These are phyloP conservation scores for Corythucha ciliata DNA, from an alignment of 2,888 invertebrate species.

Conservation along the genomic window DNA sequence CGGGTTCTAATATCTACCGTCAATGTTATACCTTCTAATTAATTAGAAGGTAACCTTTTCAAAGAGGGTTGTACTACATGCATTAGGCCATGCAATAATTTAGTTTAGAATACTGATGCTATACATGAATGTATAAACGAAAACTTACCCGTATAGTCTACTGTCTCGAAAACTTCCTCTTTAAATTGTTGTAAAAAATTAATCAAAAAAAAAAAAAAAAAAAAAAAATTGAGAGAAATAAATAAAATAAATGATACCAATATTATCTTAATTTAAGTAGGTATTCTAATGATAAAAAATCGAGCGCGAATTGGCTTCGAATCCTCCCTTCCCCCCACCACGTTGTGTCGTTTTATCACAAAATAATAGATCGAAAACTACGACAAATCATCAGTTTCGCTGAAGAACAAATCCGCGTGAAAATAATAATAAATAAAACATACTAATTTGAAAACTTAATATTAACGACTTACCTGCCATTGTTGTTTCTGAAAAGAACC, in stretches of 20 bases:
- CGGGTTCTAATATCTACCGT: not conserved
- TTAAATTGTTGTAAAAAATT: conserved; percentile 31
- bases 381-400: conserved; percentile 4
- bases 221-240: conserved; percentile 23
- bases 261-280: not conserved
- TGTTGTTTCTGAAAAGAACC: conserved; percentile 81
- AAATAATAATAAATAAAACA: conserved; percentile 19
- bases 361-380: not conserved
- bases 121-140: too few species aligned
- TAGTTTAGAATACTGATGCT: not conserved
- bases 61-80: conserved; percentile 5
- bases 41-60: not conserved
- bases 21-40: not conserved
- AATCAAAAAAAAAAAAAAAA: conserved; percentile 28
- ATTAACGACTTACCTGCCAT: conserved; percentile 64
- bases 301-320: not conserved
- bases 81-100: conserved; percentile 23
- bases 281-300: not conserved
- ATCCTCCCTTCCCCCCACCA: not conserved
- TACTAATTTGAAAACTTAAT: conserved; percentile 31
- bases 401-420: not conserved
- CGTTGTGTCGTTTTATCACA: not conserved
- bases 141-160: conserved; percentile 75
- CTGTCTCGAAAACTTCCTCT: conserved; percentile 86
- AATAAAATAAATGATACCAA: conserved; percentile 15